These are phyloP conservation scores for Erebia epiphron DNA, from an alignment of 2,888 invertebrate genomes.

Conservation along the genomic window DNA sequence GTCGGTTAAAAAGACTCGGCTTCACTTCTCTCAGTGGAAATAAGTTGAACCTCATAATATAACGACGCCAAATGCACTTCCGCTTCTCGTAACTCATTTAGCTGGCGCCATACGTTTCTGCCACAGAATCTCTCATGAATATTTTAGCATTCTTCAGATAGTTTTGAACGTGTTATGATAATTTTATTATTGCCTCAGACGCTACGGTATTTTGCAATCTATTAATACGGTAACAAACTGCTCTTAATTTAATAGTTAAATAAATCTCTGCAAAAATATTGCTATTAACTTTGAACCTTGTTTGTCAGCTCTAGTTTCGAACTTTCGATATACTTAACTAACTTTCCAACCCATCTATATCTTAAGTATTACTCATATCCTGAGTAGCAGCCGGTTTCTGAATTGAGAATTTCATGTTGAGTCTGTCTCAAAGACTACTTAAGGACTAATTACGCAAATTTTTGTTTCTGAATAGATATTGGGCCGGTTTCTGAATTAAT, in stretches of 20 bases:
- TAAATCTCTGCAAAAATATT: background rate
- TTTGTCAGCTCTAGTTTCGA: too few relatives aligned
- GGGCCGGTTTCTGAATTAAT: too few relatives aligned
- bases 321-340: background rate
- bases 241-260: constrained; percentile 21
- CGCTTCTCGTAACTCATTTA: constrained; percentile 33
- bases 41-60: constrained; percentile 14
- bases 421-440: too few relatives aligned
- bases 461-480: too few relatives aligned
- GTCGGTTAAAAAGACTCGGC: too few relatives aligned
- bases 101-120: constrained; percentile 34
- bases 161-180: constrained; percentile 37
- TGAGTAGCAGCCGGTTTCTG: too few relatives aligned
- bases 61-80: constrained; percentile 29
- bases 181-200: constrained; percentile 31
- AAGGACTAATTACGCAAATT: too few relatives aligned
- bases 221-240: constrained; percentile 29
- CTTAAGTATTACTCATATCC: too few relatives aligned
- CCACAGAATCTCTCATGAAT: constrained; percentile 30
- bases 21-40: background rate
- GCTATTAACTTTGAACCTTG: background rate
- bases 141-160: constrained; percentile 36
- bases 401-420: too few relatives aligned
- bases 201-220: constrained; percentile 22
- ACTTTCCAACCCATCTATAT: background rate